Evolutionary conservation across 2,113 vertebrate species (phyloP).

Genomic region (Prionailurus viverrinus): DNA sequence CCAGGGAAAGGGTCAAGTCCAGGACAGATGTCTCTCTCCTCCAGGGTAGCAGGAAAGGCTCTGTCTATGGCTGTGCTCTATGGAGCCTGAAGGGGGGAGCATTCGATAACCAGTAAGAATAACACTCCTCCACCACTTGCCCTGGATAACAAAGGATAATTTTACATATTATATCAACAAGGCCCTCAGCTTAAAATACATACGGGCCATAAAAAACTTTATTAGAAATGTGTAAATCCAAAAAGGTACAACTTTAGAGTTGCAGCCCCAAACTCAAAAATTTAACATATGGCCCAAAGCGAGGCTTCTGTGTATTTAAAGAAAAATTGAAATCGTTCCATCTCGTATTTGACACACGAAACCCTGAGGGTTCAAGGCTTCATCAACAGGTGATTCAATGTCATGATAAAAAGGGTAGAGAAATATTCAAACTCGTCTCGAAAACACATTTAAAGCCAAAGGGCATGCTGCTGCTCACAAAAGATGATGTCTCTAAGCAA

Average conservation of each 20-base stretch:
- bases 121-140: not conserved
- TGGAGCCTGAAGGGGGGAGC: not conserved
- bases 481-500: constrained; percentile 46
- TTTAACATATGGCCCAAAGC: not conserved
- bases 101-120: not conserved
- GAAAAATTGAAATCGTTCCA: not conserved
- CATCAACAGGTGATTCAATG: constrained; percentile 62
- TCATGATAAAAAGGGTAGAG: constrained; percentile 66
- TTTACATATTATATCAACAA: constrained; percentile 11
- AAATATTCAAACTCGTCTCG: not conserved
- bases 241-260: not conserved
- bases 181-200: constrained; percentile 21
- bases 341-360: not conserved
- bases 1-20: not conserved
- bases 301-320: not conserved
- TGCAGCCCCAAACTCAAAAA: not conserved
- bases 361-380: not conserved
- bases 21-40: not conserved
- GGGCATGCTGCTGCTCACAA: constrained; percentile 59
- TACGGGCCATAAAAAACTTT: not conserved
- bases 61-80: not conserved
- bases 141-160: not conserved
- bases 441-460: constrained; percentile 67
- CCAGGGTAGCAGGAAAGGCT: not conserved
- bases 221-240: not conserved